Conservation (phyloP, 2,113 vertebrate species). For the Microcebus griseorufus region DNA sequence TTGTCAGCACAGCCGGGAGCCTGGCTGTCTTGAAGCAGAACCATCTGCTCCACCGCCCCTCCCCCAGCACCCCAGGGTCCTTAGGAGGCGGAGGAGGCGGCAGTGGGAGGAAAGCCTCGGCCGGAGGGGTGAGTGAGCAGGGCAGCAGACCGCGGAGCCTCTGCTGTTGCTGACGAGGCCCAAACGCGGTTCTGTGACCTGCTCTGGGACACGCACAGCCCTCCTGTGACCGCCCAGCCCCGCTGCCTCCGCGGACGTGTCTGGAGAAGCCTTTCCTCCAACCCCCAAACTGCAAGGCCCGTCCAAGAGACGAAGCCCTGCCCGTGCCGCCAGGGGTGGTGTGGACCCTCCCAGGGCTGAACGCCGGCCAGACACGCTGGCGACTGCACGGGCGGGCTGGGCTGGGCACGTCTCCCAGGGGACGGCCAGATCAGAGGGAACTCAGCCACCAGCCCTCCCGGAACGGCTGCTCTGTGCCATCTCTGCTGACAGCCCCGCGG, state of each 20-base stretch:
- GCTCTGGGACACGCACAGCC: background rate
- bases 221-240: background rate
- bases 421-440: background rate
- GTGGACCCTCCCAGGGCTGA: too few species aligned
- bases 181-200: background rate
- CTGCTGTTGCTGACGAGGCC: background rate
- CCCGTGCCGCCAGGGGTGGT: too few species aligned
- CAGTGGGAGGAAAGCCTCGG: background rate
- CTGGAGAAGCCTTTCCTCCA: background rate
- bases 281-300: background rate
- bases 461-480: background rate
- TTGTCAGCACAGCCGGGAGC: background rate
- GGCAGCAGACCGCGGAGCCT: background rate
- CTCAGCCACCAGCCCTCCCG: background rate
- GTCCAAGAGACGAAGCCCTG: background rate
- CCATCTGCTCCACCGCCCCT: background rate
- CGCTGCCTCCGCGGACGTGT: background rate
- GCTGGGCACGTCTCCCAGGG: fast-evolving
- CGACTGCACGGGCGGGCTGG: background rate
- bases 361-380: too few species aligned
- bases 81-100: too few species aligned
- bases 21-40: background rate
- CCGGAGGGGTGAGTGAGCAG: background rate
- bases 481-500: background rate
- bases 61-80: background rate